These are phyloP conservation scores for Nomada ruficornis DNA, from an alignment of 2,888 invertebrate species.

Conservation along the genomic window DNA sequence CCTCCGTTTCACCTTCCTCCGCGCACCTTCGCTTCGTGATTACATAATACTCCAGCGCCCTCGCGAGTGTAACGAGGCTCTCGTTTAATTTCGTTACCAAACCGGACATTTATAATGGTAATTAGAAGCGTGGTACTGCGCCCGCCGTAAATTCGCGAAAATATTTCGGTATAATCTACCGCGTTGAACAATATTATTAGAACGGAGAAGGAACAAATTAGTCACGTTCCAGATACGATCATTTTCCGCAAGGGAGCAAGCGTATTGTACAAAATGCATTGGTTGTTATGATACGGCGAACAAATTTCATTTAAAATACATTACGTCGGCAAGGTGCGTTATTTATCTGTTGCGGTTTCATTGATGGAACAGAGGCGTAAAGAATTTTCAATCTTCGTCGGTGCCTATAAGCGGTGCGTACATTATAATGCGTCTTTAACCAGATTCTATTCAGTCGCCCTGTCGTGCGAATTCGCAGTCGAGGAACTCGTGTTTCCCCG, in stretches of 20 bases:
- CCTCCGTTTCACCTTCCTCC: neutral
- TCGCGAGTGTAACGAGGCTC: conserved; percentile 20
- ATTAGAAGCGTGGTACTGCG: neutral
- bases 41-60: neutral
- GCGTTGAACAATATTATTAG: neutral
- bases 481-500: conserved; percentile 38
- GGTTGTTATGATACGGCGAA: too few relatives aligned
- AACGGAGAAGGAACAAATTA: neutral
- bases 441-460: conserved; percentile 18
- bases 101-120: conserved; percentile 10
- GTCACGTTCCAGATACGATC: conserved; percentile 6
- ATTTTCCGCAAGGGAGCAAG: neutral
- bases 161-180: neutral
- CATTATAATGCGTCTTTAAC: neutral
- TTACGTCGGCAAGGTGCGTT: too few relatives aligned
- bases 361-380: neutral
- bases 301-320: too few relatives aligned
- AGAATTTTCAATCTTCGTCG: too few relatives aligned
- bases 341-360: too few relatives aligned
- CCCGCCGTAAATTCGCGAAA: neutral
- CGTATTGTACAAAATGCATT: neutral
- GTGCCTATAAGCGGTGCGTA: too few relatives aligned
- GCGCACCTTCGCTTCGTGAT: neutral
- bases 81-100: conserved; percentile 31
- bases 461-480: conserved; percentile 32